Evolutionary conservation across 2,797 vertebrate genomes (phyloP).

Genomic region (Eulemur mongoz): DNA sequence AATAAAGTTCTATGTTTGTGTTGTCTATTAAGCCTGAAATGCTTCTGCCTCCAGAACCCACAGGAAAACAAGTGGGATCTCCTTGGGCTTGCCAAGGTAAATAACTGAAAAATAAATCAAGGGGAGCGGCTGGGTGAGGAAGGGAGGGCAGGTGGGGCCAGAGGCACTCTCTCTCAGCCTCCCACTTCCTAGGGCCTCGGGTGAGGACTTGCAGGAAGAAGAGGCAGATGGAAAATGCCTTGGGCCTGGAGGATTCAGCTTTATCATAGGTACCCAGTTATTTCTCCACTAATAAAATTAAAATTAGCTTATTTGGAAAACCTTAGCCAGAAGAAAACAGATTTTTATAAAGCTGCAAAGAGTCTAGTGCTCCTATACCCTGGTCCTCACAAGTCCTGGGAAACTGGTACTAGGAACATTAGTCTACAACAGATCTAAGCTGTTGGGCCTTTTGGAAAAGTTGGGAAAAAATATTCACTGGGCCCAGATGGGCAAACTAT

Average conservation of each 20-base stretch:
- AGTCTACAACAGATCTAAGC: background rate
- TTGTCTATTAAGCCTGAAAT: background rate
- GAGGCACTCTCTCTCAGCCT: background rate
- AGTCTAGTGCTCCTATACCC: background rate
- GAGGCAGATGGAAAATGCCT: background rate
- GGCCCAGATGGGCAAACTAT: background rate
- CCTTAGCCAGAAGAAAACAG: background rate
- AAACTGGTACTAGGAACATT: background rate
- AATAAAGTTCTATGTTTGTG: background rate
- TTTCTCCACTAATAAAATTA: background rate
- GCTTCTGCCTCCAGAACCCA: conserved; percentile 23
- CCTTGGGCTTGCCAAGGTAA: conserved; percentile 9
- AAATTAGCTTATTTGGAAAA: background rate
- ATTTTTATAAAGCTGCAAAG: background rate
- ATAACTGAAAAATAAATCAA: conserved; percentile 25
- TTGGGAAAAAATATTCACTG: background rate
- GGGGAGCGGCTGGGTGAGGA: background rate
- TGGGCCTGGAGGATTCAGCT: background rate
- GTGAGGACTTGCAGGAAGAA: background rate
- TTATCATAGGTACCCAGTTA: background rate
- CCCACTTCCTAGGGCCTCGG: background rate
- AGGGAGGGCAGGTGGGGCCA: background rate
- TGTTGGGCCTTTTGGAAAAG: background rate
- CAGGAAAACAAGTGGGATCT: conserved; percentile 3
- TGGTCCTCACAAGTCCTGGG: background rate